Conservation (phyloP, 2,113 vertebrate genomes). For the Mugil cephalus region DNA sequence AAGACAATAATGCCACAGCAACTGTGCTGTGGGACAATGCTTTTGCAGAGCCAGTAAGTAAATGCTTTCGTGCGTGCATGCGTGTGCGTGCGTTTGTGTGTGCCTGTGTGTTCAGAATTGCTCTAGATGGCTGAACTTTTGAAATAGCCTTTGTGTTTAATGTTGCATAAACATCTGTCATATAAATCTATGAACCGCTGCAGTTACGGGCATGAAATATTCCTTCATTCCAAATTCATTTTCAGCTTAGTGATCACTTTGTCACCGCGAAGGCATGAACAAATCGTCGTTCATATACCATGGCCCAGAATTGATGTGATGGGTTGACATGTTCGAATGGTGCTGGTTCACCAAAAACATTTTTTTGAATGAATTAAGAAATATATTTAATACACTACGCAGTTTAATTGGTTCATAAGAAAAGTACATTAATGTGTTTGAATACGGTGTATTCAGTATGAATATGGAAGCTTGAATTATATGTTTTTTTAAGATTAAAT, state of each 20-base stretch:
- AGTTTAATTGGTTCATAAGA: no score
- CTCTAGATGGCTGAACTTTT: neutral
- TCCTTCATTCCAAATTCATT: no score
- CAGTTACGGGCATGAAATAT: neutral
- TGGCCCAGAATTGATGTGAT: neutral
- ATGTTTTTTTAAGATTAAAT: no score
- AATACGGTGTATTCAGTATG: no score
- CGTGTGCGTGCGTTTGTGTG: neutral
- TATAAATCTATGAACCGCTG: neutral
- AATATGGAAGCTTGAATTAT: no score
- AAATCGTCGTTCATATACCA: neutral
- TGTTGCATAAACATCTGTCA: neutral
- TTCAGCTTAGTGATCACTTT: no score
- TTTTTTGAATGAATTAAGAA: no score
- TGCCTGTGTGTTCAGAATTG: neutral
- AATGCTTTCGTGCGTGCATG: neutral
- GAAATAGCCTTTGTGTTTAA: neutral
- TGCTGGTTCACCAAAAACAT: no score
- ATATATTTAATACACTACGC: no score
- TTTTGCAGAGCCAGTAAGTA: constrained; percentile 93
- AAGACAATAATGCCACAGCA: constrained; percentile 98
- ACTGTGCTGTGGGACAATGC: constrained; percentile 99
- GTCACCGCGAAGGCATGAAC: no score
- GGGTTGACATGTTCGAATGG: no score
- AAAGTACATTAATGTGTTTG: no score